Evolutionary conservation across 2,888 invertebrate genomes (phyloP).

Genomic region (Drosophila aldrichi): DNA sequence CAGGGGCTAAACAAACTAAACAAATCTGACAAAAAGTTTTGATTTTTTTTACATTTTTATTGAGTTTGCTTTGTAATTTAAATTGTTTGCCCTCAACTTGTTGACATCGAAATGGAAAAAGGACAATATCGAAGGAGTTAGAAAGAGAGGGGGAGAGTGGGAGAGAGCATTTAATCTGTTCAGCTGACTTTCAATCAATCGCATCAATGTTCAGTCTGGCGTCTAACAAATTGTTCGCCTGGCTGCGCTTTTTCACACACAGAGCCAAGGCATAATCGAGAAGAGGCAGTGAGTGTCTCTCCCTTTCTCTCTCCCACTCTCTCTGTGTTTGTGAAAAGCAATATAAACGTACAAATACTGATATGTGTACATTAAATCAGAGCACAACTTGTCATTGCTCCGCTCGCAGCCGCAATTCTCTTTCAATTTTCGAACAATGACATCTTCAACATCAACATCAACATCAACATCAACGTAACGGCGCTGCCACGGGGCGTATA

Average conservation of each 20-base stretch:
- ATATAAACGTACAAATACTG: slow-evolving; percentile 66
- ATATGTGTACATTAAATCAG: slow-evolving; percentile 72
- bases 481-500: slow-evolving; percentile 46
- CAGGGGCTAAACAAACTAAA: slow-evolving; percentile 75
- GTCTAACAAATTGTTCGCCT: slow-evolving; percentile 74
- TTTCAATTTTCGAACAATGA: slow-evolving; percentile 66
- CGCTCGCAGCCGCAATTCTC: slow-evolving; percentile 44
- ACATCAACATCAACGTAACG: slow-evolving; percentile 48
- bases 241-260: slow-evolving; percentile 45
- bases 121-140: background rate
- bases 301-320: background rate
- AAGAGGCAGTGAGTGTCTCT: no score
- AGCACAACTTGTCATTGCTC: slow-evolving; percentile 64
- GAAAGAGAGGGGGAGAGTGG: background rate
- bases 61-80: slow-evolving; percentile 80
- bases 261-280: slow-evolving; percentile 65
- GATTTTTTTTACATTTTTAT: slow-evolving; percentile 66
- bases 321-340: slow-evolving; percentile 41
- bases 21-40: slow-evolving; percentile 64
- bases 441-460: slow-evolving; percentile 58
- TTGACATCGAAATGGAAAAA: slow-evolving; percentile 58
- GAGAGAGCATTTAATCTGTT: slow-evolving; percentile 65
- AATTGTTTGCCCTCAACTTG: slow-evolving; percentile 77
- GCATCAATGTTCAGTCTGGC: slow-evolving; percentile 79
- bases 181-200: slow-evolving; percentile 77